Evolutionary conservation across 2,113 vertebrate species (phyloP).

Genomic region (Mionectes macconnelli): DNA sequence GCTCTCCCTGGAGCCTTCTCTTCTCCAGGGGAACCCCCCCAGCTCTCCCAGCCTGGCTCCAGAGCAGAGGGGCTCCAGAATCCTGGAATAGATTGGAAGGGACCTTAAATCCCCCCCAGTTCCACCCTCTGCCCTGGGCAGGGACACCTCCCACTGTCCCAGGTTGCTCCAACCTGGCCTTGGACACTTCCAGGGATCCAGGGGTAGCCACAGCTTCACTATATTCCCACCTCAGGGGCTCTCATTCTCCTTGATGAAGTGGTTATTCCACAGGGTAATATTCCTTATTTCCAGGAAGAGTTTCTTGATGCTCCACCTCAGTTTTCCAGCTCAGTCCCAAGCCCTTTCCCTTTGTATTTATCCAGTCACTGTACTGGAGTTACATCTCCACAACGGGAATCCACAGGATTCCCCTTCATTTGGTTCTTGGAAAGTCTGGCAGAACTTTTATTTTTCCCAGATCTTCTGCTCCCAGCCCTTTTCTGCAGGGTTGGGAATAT

Average conservation of each 20-base stretch:
- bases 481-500: neutral
- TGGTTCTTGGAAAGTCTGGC: neutral
- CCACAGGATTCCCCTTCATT: neutral
- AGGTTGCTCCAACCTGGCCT: neutral
- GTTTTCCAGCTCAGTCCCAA: neutral
- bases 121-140: neutral
- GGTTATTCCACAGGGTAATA: neutral
- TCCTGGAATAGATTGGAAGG: no score
- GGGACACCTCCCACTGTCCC: neutral
- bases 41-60: no score
- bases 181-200: neutral
- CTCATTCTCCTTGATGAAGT: neutral
- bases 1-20: no score
- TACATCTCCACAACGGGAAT: neutral
- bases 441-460: neutral
- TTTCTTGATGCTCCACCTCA: neutral
- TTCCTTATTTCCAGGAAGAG: neutral
- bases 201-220: accelerated
- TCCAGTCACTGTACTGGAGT: neutral
- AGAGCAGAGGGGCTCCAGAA: no score
- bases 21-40: no score
- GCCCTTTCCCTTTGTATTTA: neutral
- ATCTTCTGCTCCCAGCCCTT: neutral
- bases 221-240: neutral
- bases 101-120: no score